phyloP scores from a whole-genome alignment of 1,140 invertebrate genomes.

The Drosophila persimilis region DNA sequence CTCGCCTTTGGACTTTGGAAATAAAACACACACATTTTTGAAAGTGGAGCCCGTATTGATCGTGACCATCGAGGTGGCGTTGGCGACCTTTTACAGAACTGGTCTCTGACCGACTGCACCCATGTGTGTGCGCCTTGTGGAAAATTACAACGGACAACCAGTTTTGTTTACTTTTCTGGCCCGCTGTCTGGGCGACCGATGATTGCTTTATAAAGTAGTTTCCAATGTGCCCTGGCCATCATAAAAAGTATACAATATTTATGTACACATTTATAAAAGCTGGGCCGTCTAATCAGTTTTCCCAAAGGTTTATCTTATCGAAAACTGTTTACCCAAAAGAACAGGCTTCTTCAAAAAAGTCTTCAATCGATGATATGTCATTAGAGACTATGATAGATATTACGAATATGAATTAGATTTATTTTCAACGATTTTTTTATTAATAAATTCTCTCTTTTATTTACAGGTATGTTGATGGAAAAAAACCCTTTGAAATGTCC shows the following conservation, averaged over 20 bases:
- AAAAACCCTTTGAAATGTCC: neutral
- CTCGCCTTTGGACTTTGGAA: constrained; percentile 5
- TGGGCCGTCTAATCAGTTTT: constrained; percentile 45
- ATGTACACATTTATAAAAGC: constrained; percentile 16
- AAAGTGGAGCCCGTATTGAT: constrained; percentile 18
- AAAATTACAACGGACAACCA: constrained; percentile 68
- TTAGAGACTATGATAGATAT: constrained; percentile 10
- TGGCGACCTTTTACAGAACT: constrained; percentile 68
- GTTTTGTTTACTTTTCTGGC: constrained; percentile 47
- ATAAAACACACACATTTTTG: neutral
- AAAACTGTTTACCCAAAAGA: constrained; percentile 27
- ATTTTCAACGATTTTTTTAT: constrained; percentile 3
- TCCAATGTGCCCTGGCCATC: constrained; percentile 17
- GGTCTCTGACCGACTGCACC: constrained; percentile 46
- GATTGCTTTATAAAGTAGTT: constrained; percentile 33
- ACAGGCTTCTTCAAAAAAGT: constrained; percentile 4
- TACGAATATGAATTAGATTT: constrained; percentile 12
- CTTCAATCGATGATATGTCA: constrained; percentile 10
- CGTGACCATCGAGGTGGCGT: constrained; percentile 35
- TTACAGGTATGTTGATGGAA: constrained; percentile 54
- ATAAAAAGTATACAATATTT: constrained; percentile 7
- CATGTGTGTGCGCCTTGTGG: constrained; percentile 48
- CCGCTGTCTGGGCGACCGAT: neutral
- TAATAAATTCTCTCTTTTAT: constrained; percentile 35
- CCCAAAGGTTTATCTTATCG: constrained; percentile 57